Conservation (phyloP, 2,113 vertebrate genomes). For the Haemorhous mexicanus region DNA sequence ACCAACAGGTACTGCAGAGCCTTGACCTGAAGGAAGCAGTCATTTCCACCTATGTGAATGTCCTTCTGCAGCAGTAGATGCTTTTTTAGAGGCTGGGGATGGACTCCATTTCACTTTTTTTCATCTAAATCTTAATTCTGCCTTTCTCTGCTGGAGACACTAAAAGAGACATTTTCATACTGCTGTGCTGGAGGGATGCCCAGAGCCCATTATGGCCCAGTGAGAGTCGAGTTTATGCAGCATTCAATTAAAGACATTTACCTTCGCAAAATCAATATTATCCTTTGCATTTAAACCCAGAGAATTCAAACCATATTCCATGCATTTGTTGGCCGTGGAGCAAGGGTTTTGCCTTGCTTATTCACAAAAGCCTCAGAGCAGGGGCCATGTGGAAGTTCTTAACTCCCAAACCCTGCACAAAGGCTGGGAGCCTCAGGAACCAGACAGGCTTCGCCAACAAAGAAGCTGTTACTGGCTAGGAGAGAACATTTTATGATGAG, state of each 20-base stretch:
- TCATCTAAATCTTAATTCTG: background rate
- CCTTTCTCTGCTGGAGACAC: background rate
- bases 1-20: background rate
- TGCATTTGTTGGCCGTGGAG: conserved; percentile 9
- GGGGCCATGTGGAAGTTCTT: conserved; percentile 61
- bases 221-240: background rate
- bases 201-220: conserved; percentile 16
- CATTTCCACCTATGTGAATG: background rate
- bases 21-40: background rate
- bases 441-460: conserved; percentile 46
- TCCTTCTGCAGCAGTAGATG: background rate
- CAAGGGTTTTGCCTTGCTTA: conserved; percentile 3
- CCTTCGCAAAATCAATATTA: conserved; percentile 66
- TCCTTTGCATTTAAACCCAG: conserved; percentile 45
- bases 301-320: conserved; percentile 47
- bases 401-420: conserved; percentile 25
- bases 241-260: conserved; percentile 37
- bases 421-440: conserved; percentile 53
- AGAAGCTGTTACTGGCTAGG: conserved; percentile 54
- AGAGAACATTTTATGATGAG: conserved; percentile 58
- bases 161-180: background rate
- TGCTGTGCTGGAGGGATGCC: conserved; percentile 40
- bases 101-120: background rate
- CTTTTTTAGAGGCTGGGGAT: background rate
- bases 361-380: conserved; percentile 40